Evolutionary conservation across 2,113 vertebrate genomes (phyloP), one percentile per base, ranked within the genome.

Genomic region (Clarias macrocephalus): DNA sequence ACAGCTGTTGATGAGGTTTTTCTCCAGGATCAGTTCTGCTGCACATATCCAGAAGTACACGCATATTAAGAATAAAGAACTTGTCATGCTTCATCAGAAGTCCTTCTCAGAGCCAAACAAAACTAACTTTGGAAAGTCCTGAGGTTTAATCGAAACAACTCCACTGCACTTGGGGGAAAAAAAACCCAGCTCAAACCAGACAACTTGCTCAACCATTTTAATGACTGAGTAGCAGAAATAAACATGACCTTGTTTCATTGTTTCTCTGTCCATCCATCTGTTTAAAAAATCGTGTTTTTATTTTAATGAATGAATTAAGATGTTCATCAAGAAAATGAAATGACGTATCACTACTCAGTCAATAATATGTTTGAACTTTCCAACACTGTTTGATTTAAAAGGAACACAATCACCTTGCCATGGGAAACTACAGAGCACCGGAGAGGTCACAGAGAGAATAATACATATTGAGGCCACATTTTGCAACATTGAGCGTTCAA

Each of bases 61-160:
- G 79, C 30, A 62, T 59, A 80, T 80, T 80, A 80, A 80, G 30
- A 80, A 30, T 60, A 80, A 80, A 80, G 79, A 60, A 30, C 57
- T 80, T 60, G 79, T 60, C 79, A 60, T 80, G 79, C 79, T 60
- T 80, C 79, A 80, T 60, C 57, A 37, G 28, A 60, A 80, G 56
- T 80, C 18, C 28, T 60, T 80, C 56, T 80, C 56, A 60, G 30
- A 62, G 79, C 57, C 30, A 80, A 80, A 80, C 57, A 80, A 80
- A 80, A 60, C 30, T 25, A 37, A 30, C 52, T 80, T 18, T 80
- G 77, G 28, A 80, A 80, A 80, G 57, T 60, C 79, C 79, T 80
- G 57, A 33, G 56, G 79, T 80, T 80, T 60, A 80, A 33, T 80
- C 33, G 28, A 21, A 80, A 60, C 57, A 80, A 80, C 56, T 30